A percentile compares a stretch with the other conserved stretches of the same genome.
These are phyloP conservation scores for Elachura formosa DNA, from an alignment of 2,113 vertebrate genomes.

Conservation along the genomic window DNA sequence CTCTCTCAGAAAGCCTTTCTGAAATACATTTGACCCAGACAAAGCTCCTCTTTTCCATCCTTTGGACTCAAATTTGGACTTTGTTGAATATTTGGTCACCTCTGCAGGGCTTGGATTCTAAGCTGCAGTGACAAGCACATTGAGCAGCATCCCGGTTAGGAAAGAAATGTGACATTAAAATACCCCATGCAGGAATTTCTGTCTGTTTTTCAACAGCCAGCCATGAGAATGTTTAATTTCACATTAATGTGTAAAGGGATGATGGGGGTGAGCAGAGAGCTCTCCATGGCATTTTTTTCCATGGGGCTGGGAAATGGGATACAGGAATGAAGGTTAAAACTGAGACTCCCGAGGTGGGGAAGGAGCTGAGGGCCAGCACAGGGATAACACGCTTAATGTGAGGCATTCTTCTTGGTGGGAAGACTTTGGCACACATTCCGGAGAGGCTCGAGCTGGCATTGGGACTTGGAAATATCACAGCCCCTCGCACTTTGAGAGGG, in stretches of 20 bases:
- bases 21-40: background rate
- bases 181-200: background rate
- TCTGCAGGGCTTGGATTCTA: background rate
- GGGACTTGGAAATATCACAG: constrained; percentile 27
- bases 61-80: background rate
- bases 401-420: constrained; percentile 36
- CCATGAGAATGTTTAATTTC: background rate
- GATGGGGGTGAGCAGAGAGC: no score
- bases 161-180: background rate
- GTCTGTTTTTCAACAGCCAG: background rate
- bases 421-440: constrained; percentile 50
- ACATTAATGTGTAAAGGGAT: background rate
- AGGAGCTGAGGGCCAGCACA: background rate
- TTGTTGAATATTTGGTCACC: rapidly evolving
- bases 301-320: background rate
- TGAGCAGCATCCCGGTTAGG: background rate
- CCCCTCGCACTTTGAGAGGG: background rate
- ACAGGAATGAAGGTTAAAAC: constrained; percentile 16
- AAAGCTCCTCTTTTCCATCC: background rate
- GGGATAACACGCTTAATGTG: constrained; percentile 16
- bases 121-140: background rate
- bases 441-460: background rate
- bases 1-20: background rate
- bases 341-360: background rate
- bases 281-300: background rate